Percentiles rank a stretch among this genome's conserved stretches.
Evolutionary conservation across 1,140 invertebrate genomes (phyloP).

Genomic region (Sitodiplosis mosellana): DNA sequence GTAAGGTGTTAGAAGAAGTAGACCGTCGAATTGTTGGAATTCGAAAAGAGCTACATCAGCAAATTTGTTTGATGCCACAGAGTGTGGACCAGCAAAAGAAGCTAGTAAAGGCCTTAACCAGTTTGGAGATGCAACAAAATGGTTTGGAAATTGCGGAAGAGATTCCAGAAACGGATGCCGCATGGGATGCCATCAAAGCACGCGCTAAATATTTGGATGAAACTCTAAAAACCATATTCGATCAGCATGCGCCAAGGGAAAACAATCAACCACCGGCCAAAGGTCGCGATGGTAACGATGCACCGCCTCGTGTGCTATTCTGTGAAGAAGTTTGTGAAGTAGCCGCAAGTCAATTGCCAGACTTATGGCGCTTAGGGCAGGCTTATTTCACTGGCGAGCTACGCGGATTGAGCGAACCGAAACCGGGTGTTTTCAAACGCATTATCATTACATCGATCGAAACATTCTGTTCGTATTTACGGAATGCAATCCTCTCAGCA

Average conservation of each 20-base stretch:
- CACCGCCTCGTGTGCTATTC: conserved; percentile 18
- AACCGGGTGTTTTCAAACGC: conserved; percentile 30
- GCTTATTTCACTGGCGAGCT: conserved; percentile 76
- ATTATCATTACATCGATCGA: conserved; percentile 46
- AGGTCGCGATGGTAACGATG: conserved; percentile 12
- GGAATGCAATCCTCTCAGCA: conserved; percentile 41
- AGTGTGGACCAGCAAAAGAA: conserved; percentile 88
- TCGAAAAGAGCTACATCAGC: conserved; percentile 57
- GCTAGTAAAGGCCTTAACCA: conserved; percentile 58
- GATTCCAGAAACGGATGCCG: conserved; percentile 44
- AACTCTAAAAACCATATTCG: conserved; percentile 22
- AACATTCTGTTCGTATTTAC: conserved; percentile 41
- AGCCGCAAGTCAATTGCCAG: conserved; percentile 33
- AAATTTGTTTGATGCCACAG: conserved; percentile 73
- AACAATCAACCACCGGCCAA: conserved; percentile 12
- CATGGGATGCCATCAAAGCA: conserved; percentile 79
- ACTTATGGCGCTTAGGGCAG: conserved; percentile 78
- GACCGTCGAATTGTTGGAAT: conserved; percentile 72
- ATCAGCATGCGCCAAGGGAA: conserved; percentile 19
- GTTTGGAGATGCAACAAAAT: conserved; percentile 35
- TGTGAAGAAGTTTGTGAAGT: conserved; percentile 24
- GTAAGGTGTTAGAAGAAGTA: conserved; percentile 74
- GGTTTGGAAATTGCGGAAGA: conserved; percentile 17
- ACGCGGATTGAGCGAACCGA: conserved; percentile 44
- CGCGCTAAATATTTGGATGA: conserved; percentile 55